Evolutionary conservation across 2,888 invertebrate species (phyloP).

Genomic region (Nebria brevicollis): DNA sequence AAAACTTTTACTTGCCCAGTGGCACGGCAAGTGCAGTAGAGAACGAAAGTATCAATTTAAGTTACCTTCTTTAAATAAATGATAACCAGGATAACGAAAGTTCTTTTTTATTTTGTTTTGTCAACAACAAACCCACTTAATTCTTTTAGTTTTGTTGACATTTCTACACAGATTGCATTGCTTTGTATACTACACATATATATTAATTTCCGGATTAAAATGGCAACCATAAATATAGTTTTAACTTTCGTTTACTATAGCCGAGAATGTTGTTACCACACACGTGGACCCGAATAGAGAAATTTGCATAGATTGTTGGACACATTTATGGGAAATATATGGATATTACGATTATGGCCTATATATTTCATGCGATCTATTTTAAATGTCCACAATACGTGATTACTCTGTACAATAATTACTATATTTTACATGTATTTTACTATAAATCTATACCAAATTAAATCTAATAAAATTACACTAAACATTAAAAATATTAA

Average conservation of each 20-base stretch:
- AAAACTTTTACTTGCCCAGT: slow-evolving; percentile 15
- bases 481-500: too few relatives aligned
- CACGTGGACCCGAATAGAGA: background rate
- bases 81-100: slow-evolving; percentile 9
- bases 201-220: slow-evolving; percentile 34
- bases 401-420: too few relatives aligned
- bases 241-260: slow-evolving; percentile 37
- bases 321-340: background rate
- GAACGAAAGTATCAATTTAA: slow-evolving; percentile 14
- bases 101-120: slow-evolving; percentile 5
- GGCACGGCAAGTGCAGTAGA: slow-evolving; percentile 9
- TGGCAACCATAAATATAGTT: slow-evolving; percentile 28
- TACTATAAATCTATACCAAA: too few relatives aligned
- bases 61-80: background rate
- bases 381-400: background rate
- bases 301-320: background rate
- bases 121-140: slow-evolving; percentile 4
- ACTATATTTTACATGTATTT: too few relatives aligned
- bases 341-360: background rate
- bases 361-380: background rate
- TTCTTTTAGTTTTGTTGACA: slow-evolving; percentile 9
- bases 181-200: background rate
- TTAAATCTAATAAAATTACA: too few relatives aligned
- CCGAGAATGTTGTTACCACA: slow-evolving; percentile 19
- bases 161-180: slow-evolving; percentile 6